A percentile compares a stretch with the other conserved stretches of the same genome.
Conservation (phyloP, 2,113 vertebrate species). For the Mobula birostris region DNA sequence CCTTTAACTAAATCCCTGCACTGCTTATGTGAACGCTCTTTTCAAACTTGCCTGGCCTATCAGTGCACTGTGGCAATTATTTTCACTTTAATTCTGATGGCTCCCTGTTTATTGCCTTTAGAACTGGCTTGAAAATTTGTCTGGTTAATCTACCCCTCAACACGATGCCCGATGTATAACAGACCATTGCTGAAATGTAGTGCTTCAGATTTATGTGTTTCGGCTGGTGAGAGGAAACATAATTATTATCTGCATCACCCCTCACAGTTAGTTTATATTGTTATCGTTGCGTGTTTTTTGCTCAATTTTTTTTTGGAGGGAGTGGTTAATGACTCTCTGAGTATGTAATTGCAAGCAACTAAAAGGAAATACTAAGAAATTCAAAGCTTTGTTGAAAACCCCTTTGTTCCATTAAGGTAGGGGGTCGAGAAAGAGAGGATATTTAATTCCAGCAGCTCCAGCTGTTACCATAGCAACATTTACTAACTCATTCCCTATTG, state of each 20-base stretch:
- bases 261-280: background rate
- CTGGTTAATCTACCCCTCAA: background rate
- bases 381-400: conserved; percentile 19
- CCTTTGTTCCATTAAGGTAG: conserved; percentile 25
- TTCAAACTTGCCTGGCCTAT: background rate
- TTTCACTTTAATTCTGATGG: background rate
- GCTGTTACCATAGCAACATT: conserved; percentile 31
- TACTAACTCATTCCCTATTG: conserved; percentile 38
- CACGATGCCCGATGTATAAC: background rate
- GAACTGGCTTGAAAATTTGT: background rate
- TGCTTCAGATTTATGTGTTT: background rate
- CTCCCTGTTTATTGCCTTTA: conserved; percentile 15
- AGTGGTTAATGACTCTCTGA: background rate
- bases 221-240: background rate
- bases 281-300: background rate
- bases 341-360: background rate
- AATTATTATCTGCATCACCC: background rate
- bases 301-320: background rate
- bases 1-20: background rate
- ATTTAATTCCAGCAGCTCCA: conserved; percentile 22
- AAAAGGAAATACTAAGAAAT: conserved; percentile 23
- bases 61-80: background rate
- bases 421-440: conserved; percentile 29
- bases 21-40: background rate
- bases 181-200: background rate